Base-by-base conservation (phyloP, 1,140 invertebrate genomes). In the Ylistrum balloti region DNA sequence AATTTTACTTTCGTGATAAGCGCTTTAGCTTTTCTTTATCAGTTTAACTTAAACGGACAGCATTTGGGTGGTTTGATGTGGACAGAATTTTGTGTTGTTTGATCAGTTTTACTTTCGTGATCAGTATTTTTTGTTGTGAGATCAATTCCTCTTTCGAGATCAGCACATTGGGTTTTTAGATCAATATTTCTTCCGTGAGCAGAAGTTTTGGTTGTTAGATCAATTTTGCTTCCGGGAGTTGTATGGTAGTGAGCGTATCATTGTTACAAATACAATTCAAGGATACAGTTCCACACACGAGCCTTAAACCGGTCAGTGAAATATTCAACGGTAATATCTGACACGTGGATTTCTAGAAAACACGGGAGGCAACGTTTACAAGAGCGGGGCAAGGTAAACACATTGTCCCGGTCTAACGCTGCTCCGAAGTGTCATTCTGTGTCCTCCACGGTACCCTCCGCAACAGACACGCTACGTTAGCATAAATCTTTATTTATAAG, bases 401-500 rank as follows among this genome's bases (percentile, higher is more conserved):
- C 17, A 45, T 74, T 74, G 56, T 74, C 56, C 56, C 22, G 56
- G 56, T 74, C 56, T 28, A 0, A 17, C 9, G 9, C 41, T 45
- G n/a, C 56, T 28, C 56, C 22, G 56, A n/a, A 74, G 56, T 74
- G 56, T 28, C 56, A 28, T 74, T 74, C 56, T n/a, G 22, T 74
- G 56, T 74, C 56, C 56, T 22, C 56, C n/a, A 74, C 56, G 56
- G 22, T 74, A 28, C 56, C 17, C 22, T 38, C 35, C 35, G 35
- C 35, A 22, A 74, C 56, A 74, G 56, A 74, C 56, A 74, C 56
- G 56, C 56, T n/a, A 74, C 1, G 56, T 74, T 74, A 17, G 56
- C 56, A 74, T 74, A 74, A 74, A 74, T 74, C 56, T 74, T 74
- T 74, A 74, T 74, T 9, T 74, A 74, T 74, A 74, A 74, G 56